phyloP scores from a whole-genome alignment of 1,140 invertebrate species.

The Drosophila ficusphila region DNA sequence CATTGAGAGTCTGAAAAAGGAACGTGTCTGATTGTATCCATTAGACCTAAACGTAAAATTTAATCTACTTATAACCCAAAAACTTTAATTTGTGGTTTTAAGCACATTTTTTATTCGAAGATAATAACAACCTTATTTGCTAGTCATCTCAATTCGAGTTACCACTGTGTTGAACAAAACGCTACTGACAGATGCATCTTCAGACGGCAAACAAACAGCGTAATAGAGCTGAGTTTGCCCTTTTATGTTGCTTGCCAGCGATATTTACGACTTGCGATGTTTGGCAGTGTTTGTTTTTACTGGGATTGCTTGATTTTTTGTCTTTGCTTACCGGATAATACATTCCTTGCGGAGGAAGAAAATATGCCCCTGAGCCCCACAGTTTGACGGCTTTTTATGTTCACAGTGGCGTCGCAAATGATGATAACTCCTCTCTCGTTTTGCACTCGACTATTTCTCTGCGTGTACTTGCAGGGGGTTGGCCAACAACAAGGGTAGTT shows the following conservation, averaged over 20 bases:
- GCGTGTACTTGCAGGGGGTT: constrained; percentile 20
- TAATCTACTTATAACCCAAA: too few species aligned
- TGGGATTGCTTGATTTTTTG: constrained; percentile 5
- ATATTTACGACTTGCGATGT: constrained; percentile 31
- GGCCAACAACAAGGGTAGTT: constrained; percentile 28
- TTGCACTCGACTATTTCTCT: constrained; percentile 22
- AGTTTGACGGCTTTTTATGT: constrained; percentile 93
- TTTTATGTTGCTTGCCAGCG: constrained; percentile 27
- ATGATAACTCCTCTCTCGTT: constrained; percentile 31
- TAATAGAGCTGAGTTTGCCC: constrained; percentile 30
- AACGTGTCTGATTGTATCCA: too few species aligned
- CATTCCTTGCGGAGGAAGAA: constrained; percentile 96
- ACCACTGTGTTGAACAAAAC: not conserved
- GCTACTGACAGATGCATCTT: constrained; percentile 17
- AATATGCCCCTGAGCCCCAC: constrained; percentile 96
- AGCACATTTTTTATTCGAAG: too few species aligned
- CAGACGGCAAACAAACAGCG: constrained; percentile 47
- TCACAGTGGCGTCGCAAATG: constrained; percentile 71
- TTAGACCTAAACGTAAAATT: too few species aligned
- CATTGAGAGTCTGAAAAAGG: too few species aligned
- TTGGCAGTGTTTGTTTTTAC: constrained; percentile 19
- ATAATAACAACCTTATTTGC: too few species aligned
- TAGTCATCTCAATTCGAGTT: not conserved
- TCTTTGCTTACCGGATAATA: constrained; percentile 93
- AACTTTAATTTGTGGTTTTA: too few species aligned